Evolutionary conservation across 2,797 vertebrate genomes (phyloP), one percentile per base, ranked within the genome.

Genomic region (Potorous gilbertii): DNA sequence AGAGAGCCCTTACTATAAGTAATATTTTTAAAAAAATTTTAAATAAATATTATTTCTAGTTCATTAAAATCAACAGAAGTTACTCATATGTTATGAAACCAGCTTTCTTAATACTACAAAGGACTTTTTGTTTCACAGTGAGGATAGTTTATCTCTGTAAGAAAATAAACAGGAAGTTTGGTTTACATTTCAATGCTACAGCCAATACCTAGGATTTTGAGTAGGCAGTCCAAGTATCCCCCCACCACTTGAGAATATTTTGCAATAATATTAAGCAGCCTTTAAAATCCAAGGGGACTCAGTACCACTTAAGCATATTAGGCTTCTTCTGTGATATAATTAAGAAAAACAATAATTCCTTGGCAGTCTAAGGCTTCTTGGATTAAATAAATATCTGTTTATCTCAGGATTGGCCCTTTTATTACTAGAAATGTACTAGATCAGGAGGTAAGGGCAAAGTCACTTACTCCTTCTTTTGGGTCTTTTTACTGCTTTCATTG

Each of bases 391-490:
- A 9, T 3, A 34, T 93, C 24, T 56, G 81, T 27, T 93, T 95
- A 74, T 95, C 50, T 93, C 74, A 21, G n/a, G 4, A 27, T 9
- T 0, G 8, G 54, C 34, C 54, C 27, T 87, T 27, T 87, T 0
- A 31, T 89, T 31, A 55, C 10, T 54, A 90, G 62, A 6, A 1
- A 94, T 1, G 54, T 46, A 98, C 98, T 16, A 14, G 90, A 55
- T 12, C 28, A 55, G 29, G 29, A 87, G 74, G 24, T 54, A 29
- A 46, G 90, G 31, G 52, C 6, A 6, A 3, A 59, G 96, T 66
- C 50, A 98, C 98, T 98, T 98, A 99, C 99, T 99, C 99, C 99
- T 99, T 99, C 98, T 99, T 99, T 96, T 99, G 99, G 97, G 98
- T 99, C 97, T 98, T 99, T 98, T 99, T 99, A 96, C 98, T 99